Evolutionary conservation across 1,140 invertebrate species (phyloP), one percentile per base, ranked within the genome.

Genomic region (Drosophila bipectinata): DNA sequence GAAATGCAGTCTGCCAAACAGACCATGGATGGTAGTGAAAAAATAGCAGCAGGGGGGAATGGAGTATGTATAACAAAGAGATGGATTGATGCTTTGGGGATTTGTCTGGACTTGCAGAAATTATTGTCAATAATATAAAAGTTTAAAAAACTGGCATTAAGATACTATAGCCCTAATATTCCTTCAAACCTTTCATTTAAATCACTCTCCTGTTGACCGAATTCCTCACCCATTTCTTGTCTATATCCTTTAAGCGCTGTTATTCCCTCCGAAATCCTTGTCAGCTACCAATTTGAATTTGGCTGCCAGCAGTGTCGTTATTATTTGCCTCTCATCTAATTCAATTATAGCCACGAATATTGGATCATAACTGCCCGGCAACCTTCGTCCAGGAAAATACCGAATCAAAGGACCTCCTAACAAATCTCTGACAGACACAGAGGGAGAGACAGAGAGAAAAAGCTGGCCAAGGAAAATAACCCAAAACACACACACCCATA

Each of bases 311-410:
- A 67, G 21, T 55, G 62, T 51, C 49, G 53, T 56, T 69, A 41
- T 73, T 73, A 49, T 72, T 72, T 47, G 56, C 26, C 39, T 54
- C 55, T 60, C 51, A 57, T 76, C 62, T 74, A 60, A 67, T 81
- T 67, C 67, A 62, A 74, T 74, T 74, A 74, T 66, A 39, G 53
- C 68, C 68, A 74, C 69, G 51, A 74, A 74, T 72, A 74, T 74
- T 74, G 60, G 53, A 74, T 75, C 59, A 75, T 74, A 74, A 62
- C 60, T 56, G 60, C 28, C 69, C 51, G 10, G 32, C 37, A 64
- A 21, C 47, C n/a, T 37, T 24, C 32, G 32, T 30, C 28, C 34
- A 8, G 15, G 41, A 12, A 68, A 18, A 61, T 18, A 61, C 37
- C 34, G 74, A 78, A 64, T 66, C 60, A 74, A 79, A 53, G 39